Evolutionary conservation across 2,797 vertebrate genomes (phyloP).

Genomic region (Periophthalmus magnuspinnatus): DNA sequence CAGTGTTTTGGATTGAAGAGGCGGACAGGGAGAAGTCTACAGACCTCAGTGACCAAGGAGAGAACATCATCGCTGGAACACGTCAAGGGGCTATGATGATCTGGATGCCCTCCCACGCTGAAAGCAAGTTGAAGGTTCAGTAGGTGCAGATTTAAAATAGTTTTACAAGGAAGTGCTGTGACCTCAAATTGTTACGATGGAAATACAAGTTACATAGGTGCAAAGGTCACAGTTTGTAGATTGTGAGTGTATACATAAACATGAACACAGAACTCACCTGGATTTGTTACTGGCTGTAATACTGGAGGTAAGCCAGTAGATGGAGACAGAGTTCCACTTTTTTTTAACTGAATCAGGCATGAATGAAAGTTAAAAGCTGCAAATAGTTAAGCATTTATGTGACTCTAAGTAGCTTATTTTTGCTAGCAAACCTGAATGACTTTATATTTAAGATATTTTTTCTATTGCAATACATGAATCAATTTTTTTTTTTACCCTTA

Average conservation of each 20-base stretch:
- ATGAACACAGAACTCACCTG: background rate
- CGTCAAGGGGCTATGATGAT: background rate
- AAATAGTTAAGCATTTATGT: background rate
- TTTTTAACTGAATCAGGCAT: background rate
- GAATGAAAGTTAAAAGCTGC: background rate
- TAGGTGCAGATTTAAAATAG: background rate
- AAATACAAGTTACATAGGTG: background rate
- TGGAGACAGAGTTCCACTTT: conserved; percentile 6
- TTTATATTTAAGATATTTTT: background rate
- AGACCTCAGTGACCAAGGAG: background rate
- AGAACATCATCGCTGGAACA: background rate
- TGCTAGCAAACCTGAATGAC: background rate
- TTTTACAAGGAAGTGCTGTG: no score
- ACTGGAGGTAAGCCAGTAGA: background rate
- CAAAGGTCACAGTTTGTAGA: background rate
- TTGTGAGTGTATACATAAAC: background rate
- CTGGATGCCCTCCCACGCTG: background rate
- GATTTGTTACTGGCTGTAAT: conserved; percentile 36
- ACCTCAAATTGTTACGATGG: background rate
- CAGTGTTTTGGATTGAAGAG: conserved; percentile 42
- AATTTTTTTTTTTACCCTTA: no score
- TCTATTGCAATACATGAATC: background rate
- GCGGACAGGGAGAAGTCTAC: conserved; percentile 15
- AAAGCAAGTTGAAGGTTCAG: background rate
- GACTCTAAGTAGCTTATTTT: background rate